Evolutionary conservation across 2,888 invertebrate genomes (phyloP), one percentile per base, ranked within the genome.

Genomic region (Agriopis leucophaearia): DNA sequence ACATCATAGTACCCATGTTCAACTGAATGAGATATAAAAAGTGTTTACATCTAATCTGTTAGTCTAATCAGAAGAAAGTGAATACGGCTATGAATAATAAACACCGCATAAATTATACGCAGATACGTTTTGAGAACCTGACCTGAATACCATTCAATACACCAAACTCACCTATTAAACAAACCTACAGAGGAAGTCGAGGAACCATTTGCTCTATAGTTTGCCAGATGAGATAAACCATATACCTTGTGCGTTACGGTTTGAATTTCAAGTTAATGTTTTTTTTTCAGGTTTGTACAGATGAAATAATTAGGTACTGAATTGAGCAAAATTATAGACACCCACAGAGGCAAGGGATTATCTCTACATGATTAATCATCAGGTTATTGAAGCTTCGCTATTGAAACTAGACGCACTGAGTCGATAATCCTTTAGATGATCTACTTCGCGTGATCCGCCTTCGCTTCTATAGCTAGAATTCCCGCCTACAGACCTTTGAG

Each of bases 361-460:
- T 82, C 83, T 78, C 73, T 64, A 75, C 77, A 81, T 84, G 82
- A 89, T 89, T 89, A 89, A 90, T 90, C 88, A 90, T 89, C 81
- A 64, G 68, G 82, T 81, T 83, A 88, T 88, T 82, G 87, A 87
- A 81, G 87, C 81, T 78, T 74, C 73, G 71, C 68, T 66, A 63
- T 64, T 72, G 72, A 68, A 73, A 77, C 76, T 78, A 76, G 78
- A 72, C 77, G 79, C 74, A 74, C 71, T 71, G 75, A 81, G 78
- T 73, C 79, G 76, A 79, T 87, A 86, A 88, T 84, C 83, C 83
- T 64, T 64, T 63, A 80, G 82, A 86, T 86, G 73, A 72, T 70
- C 71, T 66, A 74, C 71, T 48, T 40, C 59, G 35, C 56, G 40
- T 50, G 38, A 13, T 12, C 10, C 57, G 61, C 47, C 60, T 69